Evolutionary conservation across 1,140 invertebrate species (phyloP).

Genomic region (Nasonia vitripennis): DNA sequence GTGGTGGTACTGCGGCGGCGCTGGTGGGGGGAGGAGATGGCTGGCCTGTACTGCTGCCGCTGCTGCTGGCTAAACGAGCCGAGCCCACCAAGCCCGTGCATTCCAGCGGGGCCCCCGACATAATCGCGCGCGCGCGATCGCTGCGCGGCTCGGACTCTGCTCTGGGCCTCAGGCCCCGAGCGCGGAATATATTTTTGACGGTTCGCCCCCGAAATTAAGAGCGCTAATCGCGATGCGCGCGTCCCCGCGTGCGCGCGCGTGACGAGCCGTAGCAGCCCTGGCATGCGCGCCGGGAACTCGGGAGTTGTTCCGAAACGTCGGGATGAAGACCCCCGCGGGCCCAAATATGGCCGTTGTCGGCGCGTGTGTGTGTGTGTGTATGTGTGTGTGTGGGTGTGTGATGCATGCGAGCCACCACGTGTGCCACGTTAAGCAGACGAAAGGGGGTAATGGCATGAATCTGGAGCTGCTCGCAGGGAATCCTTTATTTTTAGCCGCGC

Average conservation of each 20-base stretch:
- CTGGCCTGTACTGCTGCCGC: slow-evolving; percentile 6
- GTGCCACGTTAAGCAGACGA: background rate
- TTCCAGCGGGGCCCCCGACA: slow-evolving; percentile 37
- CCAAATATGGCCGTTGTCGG: slow-evolving; percentile 1
- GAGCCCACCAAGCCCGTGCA: slow-evolving; percentile 45
- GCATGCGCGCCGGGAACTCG: too few relatives aligned
- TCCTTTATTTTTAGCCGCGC: slow-evolving; percentile 27
- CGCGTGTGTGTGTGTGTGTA: background rate
- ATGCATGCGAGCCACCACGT: slow-evolving; percentile 8
- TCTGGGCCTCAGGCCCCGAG: background rate
- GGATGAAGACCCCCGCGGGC: background rate
- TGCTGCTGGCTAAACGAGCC: slow-evolving; percentile 38
- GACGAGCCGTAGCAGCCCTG: background rate
- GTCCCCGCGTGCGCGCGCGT: background rate
- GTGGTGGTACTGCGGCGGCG: background rate
- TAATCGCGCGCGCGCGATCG: slow-evolving; percentile 26
- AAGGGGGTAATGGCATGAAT: slow-evolving; percentile 4
- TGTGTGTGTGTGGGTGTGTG: background rate
- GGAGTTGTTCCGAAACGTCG: background rate
- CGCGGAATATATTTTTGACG: slow-evolving; percentile 23
- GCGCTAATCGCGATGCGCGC: background rate
- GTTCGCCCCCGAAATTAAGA: background rate
- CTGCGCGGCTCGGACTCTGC: background rate
- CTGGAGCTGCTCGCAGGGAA: background rate
- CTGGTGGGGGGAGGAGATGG: background rate